A percentile compares a stretch with the other conserved stretches of the same genome.
These are phyloP conservation scores for Amphimedon queenslandica DNA, from an alignment of 37 sponge, comb jelly and placozoan genomes.

Conservation along the genomic window DNA sequence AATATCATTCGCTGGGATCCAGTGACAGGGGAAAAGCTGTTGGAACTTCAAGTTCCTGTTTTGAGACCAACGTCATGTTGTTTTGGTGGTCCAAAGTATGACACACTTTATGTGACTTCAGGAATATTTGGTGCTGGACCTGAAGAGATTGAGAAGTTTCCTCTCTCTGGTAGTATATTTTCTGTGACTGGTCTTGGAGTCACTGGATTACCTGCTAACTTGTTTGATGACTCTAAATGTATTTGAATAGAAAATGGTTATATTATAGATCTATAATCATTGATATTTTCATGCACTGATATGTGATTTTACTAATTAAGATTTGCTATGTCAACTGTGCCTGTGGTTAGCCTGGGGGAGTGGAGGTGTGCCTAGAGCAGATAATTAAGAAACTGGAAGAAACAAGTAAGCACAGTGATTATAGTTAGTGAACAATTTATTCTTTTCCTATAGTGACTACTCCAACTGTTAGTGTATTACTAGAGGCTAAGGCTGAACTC, in stretches of 20 bases:
- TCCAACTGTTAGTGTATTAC: no score
- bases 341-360: no score
- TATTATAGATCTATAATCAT: no score
- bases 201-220: slow-evolving; percentile 19
- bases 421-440: no score
- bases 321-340: no score
- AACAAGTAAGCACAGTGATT: no score
- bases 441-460: no score
- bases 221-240: slow-evolving; percentile 6
- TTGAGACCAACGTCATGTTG: slow-evolving; percentile 41
- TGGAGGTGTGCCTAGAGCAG: no score
- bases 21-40: slow-evolving; percentile 15
- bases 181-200: slow-evolving; percentile 37
- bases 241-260: no score
- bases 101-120: slow-evolving; percentile 45
- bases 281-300: no score
- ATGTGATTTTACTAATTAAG: no score
- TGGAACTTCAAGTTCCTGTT: slow-evolving; percentile 21
- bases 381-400: no score
- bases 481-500: slow-evolving; percentile 6
- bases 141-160: slow-evolving; percentile 9
- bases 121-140: background rate
- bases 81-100: slow-evolving; percentile 60
- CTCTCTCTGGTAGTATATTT: slow-evolving; percentile 37
- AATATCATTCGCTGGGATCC: slow-evolving; percentile 44